A percentile compares a stretch with the other conserved stretches of the same genome.
These are phyloP conservation scores for Napeogenes inachia DNA, from an alignment of 2,888 invertebrate genomes.

Conservation along the genomic window DNA sequence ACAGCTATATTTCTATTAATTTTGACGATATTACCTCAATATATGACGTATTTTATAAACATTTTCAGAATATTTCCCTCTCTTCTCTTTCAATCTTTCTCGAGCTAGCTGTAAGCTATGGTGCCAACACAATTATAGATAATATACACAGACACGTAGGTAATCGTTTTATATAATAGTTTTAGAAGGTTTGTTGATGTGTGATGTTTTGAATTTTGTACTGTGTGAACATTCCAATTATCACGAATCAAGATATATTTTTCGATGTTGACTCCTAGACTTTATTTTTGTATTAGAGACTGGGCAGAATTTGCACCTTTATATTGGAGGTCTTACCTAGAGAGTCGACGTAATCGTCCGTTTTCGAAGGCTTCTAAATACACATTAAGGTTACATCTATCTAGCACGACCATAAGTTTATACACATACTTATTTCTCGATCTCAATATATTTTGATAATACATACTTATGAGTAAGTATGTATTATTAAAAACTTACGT, in stretches of 20 bases:
- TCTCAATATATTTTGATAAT: too few species aligned
- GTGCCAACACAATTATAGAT: slow-evolving; percentile 14
- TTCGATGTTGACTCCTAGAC: slow-evolving; percentile 10
- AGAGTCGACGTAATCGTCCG: too few species aligned
- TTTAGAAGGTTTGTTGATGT: slow-evolving; percentile 10
- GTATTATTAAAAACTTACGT: too few species aligned
- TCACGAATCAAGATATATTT: slow-evolving; percentile 4
- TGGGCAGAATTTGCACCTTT: too few species aligned
- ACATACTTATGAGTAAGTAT: too few species aligned
- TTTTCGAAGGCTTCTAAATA: too few species aligned
- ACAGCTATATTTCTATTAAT: slow-evolving; percentile 2
- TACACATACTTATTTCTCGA: too few species aligned
- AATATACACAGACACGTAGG: slow-evolving; percentile 17
- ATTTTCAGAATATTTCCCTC: neutral
- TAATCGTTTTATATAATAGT: slow-evolving; percentile 11
- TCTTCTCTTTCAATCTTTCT: neutral
- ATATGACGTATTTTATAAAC: slow-evolving; percentile 2
- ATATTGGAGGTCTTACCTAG: too few species aligned
- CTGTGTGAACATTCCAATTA: neutral
- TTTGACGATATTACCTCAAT: slow-evolving; percentile 2
- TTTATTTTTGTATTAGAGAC: neutral
- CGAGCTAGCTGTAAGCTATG: neutral
- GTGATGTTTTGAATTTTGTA: slow-evolving; percentile 12
- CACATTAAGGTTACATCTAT: too few species aligned
- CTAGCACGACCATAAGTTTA: too few species aligned